A percentile compares a stretch with the other conserved stretches of the same genome.
Conservation (phyloP, 2,888 invertebrate species). For the Cataglyphis rosenhaueri region DNA sequence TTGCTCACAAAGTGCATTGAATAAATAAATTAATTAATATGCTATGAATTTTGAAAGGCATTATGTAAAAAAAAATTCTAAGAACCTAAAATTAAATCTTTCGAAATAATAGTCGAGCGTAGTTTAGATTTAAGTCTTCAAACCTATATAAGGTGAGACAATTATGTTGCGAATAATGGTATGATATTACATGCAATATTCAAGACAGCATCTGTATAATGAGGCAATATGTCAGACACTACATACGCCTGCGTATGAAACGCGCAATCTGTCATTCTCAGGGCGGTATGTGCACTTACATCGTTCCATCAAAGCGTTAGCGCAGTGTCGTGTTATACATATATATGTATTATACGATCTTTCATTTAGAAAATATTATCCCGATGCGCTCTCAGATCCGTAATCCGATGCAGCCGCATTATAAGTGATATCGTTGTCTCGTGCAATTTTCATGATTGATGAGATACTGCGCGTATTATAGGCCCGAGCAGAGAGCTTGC, state of each 20-base stretch:
- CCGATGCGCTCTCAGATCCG: background rate
- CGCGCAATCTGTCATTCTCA: slow-evolving; percentile 29
- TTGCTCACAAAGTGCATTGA: background rate
- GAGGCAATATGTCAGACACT: background rate
- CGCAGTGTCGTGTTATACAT: background rate
- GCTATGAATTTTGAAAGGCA: background rate
- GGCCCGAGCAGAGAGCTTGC: background rate
- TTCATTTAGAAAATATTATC: slow-evolving; percentile 15
- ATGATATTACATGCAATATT: slow-evolving; percentile 44
- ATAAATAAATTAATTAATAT: background rate
- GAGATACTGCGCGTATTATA: slow-evolving; percentile 19
- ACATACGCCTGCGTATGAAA: slow-evolving; percentile 8
- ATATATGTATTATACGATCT: background rate
- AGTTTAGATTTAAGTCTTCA: background rate
- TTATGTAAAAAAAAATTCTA: background rate
- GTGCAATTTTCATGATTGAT: slow-evolving; percentile 38
- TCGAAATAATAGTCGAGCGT: background rate
- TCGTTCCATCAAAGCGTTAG: slow-evolving; percentile 5
- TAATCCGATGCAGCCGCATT: slow-evolving; percentile 24
- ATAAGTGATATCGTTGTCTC: slow-evolving; percentile 21
- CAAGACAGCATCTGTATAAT: slow-evolving; percentile 33
- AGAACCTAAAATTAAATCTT: background rate
- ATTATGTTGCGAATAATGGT: slow-evolving; percentile 24
- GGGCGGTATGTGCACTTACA: background rate
- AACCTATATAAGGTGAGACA: background rate